Percentiles rank a stretch among this genome's conserved stretches.
phyloP scores from a whole-genome alignment of 1,140 invertebrate species.

The Dendrolimus punctatus region DNA sequence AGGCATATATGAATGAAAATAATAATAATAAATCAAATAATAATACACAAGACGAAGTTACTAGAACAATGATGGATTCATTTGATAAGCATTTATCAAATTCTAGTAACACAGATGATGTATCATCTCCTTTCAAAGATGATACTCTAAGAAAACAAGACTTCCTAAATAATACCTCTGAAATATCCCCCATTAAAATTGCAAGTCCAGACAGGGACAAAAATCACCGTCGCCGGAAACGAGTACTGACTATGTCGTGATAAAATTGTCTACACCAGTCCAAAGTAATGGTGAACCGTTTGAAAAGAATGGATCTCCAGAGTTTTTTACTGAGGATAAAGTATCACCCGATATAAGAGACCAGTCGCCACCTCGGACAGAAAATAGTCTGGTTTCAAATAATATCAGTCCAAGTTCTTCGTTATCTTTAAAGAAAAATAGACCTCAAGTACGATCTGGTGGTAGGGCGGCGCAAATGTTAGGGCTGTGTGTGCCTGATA shows the following conservation, averaged over 20 bases:
- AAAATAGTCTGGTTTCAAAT: slow-evolving; percentile 15
- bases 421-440: slow-evolving; percentile 56
- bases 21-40: background rate
- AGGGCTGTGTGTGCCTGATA: slow-evolving; percentile 55
- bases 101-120: slow-evolving; percentile 7
- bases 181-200: slow-evolving; percentile 73
- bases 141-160: slow-evolving; percentile 66
- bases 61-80: background rate
- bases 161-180: slow-evolving; percentile 69
- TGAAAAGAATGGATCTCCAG: slow-evolving; percentile 42
- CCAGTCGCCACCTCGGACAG: slow-evolving; percentile 50
- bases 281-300: slow-evolving; percentile 55
- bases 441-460: slow-evolving; percentile 38
- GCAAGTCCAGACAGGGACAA: slow-evolving; percentile 46
- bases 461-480: slow-evolving; percentile 69
- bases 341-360: slow-evolving; percentile 48
- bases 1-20: slow-evolving; percentile 2
- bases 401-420: slow-evolving; percentile 49
- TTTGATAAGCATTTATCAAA: slow-evolving; percentile 1
- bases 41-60: background rate
- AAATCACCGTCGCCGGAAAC: slow-evolving; percentile 49
- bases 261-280: slow-evolving; percentile 44
- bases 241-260: slow-evolving; percentile 47
- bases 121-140: slow-evolving; percentile 46
- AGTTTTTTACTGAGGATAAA: slow-evolving; percentile 61